Conservation (phyloP, 2,797 vertebrate species). For the Halcyon chelicuti region DNA sequence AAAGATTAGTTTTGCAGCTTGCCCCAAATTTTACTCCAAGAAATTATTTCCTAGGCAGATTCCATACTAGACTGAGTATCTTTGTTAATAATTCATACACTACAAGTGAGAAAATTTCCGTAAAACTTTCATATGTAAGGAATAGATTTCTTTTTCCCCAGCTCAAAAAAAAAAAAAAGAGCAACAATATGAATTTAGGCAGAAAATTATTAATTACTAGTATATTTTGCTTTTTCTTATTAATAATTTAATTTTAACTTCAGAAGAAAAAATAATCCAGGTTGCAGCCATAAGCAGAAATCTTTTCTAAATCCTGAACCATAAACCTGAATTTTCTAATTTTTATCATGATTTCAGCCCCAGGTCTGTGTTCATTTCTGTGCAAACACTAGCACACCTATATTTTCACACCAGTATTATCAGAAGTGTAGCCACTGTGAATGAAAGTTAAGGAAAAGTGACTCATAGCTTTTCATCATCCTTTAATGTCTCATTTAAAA, state of each 20-base stretch:
- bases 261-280: background rate
- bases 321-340: background rate
- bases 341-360: background rate
- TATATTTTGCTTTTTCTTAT: background rate
- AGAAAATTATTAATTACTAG: background rate
- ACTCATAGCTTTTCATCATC: background rate
- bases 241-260: background rate
- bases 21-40: background rate
- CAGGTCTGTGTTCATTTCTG: background rate
- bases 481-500: background rate
- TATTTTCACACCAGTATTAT: background rate
- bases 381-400: background rate
- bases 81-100: constrained; percentile 31
- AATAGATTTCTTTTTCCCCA: accelerated
- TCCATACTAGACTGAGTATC: background rate
- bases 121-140: background rate
- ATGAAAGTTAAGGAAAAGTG: background rate
- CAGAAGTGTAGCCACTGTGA: background rate
- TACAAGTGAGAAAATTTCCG: constrained; percentile 13
- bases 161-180: background rate
- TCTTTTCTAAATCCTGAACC: background rate
- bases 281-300: background rate
- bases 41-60: background rate
- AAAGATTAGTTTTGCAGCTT: constrained; percentile 14
- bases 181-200: background rate